These are phyloP conservation scores for Brachyptera risi DNA, from an alignment of 2,888 invertebrate species.

Conservation along the genomic window DNA sequence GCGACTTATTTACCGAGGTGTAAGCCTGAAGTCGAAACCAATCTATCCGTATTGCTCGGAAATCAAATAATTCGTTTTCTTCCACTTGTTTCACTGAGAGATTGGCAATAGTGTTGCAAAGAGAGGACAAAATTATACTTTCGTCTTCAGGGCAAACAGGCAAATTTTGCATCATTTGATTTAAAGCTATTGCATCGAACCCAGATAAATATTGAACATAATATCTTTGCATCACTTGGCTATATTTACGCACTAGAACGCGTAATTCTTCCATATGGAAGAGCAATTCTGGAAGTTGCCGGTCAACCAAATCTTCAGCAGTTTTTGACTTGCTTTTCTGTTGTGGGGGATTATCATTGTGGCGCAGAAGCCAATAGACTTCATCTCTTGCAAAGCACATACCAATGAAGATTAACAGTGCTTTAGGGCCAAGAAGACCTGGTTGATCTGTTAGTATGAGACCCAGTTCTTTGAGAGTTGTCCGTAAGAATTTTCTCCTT, in stretches of 20 bases:
- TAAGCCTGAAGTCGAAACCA: conserved; percentile 97
- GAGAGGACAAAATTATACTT: conserved; percentile 85
- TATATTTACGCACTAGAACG: conserved; percentile 87
- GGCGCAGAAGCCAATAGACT: conserved; percentile 92
- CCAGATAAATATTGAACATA: conserved; percentile 96
- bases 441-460: conserved; percentile 97
- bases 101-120: conserved; percentile 83
- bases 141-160: conserved; percentile 91
- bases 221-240: conserved; percentile 94
- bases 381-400: conserved; percentile 95
- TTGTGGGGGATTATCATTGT: conserved; percentile 91
- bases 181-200: conserved; percentile 90
- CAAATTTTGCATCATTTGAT: conserved; percentile 75
- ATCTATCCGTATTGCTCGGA: conserved; percentile 89
- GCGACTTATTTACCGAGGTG: conserved; percentile 79
- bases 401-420: conserved; percentile 93
- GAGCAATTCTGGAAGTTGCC: conserved; percentile 92
- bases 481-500: conserved; percentile 90
- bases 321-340: conserved; percentile 81
- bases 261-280: conserved; percentile 98
- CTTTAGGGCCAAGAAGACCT: conserved; percentile 95
- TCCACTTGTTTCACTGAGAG: conserved; percentile 93
- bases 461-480: conserved; percentile 91
- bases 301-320: conserved; percentile 90
- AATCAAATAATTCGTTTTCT: conserved; percentile 93